Evolutionary conservation across 2,888 invertebrate species (phyloP), one percentile per base, ranked within the genome.

Genomic region (Parochlus steinenii): DNA sequence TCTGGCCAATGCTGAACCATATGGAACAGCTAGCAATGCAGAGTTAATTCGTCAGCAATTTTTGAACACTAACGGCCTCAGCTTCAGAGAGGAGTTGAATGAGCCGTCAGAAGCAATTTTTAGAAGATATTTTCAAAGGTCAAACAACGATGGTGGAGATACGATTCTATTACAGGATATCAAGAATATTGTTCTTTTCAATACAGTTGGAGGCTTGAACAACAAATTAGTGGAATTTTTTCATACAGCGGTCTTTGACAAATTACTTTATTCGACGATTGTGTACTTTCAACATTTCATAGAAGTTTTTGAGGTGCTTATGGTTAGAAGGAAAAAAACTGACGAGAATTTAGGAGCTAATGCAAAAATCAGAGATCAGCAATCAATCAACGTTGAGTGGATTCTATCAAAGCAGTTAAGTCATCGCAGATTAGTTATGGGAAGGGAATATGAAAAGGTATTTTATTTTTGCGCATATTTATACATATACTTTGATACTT

Each of bases 221-320:
- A 38, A 41, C 15, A 43, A 44, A 10, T 52, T 58, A 22, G 34
- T 58, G 14, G 42, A 47, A 3, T 56, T 58, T 14, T 31, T 58
- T 15, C 52, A 55, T 33, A 51, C 47, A 2, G 44, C 48, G n/a
- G 43, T 46, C 0, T 47, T 54, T 1, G 47, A 55, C 34, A 40
- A 43, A 8, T 47, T 58, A 25, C 33, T 58, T 0, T 51, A 54
- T 32, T 47, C 55, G 0, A 39, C 56, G 11, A 47, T 56, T 20
- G 54, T 55, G 10, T 58, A 58, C 42, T 56, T 58, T 18, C 57
- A 58, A 39, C 47, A 56, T 38, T 58, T 51, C 38, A 36, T 58
- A n/a, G 51, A 51, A 15, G 37, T 54, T 32, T 52, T 54, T 0
- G 58, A 58, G 35, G 55, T 50, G 38, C 41, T 54, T 10, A 41